Base-by-base conservation (phyloP, 2,113 vertebrate genomes). In the Callorhinus ursinus region DNA sequence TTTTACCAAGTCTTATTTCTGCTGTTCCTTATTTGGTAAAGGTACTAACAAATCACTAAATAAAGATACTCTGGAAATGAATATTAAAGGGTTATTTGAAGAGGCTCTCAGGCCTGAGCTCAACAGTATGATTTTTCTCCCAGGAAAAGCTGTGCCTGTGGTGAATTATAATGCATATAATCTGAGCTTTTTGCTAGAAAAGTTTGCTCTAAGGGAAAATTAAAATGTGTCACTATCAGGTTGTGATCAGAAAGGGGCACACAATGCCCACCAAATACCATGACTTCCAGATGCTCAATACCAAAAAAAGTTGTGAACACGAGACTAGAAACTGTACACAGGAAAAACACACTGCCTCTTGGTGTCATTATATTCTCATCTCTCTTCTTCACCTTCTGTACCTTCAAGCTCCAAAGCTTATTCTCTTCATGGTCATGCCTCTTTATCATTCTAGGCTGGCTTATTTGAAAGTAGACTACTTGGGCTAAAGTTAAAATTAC, bases 51-150 rank as follows among this genome's bases (percentile, higher is more conserved):
- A 63, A 84, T 85, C 31, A 72, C 24, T 86, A 88, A 93, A 90
- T 57, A 80, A 63, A 90, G 80, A 84, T 74, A 63, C n/a, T 91
- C 71, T 96, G 90, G 67, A 96, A 97, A 86, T 33, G 26, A 98
- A 33, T 9, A 79, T 53, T 61, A 86, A 88, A 95, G 57, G 65
- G 51, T 77, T 72, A 76, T 10, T 9, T 80, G 81, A 95, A 79
- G 36, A 72, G 55, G 28, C 33, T 76, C 69, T 36, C 55, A 21
- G 21, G 26, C 24, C 59, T 53, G 74, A 80, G 71, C 69, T 88
- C 55, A 84, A 85, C 2, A 80, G 46, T 83, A 36, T 69, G 16
- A 61, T 55, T 65, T 82, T 86, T 63, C 88, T 83, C 31, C 53
- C 59, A 92, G 19, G 65, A 84, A 95, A 72, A 77, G 9, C 65